A percentile compares a stretch with the other conserved stretches of the same genome.
These are phyloP conservation scores for Axinella damicornis DNA, from an alignment of 37 sponge, comb jelly and placozoan species.

Conservation along the genomic window DNA sequence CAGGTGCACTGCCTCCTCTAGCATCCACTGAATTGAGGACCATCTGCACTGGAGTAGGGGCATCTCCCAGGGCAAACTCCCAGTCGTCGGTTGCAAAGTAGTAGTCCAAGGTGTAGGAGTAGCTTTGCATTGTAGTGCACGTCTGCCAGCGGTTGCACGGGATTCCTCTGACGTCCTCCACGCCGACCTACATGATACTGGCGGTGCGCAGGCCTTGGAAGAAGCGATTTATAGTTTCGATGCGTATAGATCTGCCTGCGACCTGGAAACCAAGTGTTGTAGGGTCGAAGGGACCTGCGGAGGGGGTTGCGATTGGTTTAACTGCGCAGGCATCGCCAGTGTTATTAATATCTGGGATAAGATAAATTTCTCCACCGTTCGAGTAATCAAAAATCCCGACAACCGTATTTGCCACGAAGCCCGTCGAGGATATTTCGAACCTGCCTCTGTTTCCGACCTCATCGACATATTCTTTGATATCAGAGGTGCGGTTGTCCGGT, in stretches of 20 bases:
- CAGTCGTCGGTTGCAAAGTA: constrained; percentile 36
- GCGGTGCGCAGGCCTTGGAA: not conserved
- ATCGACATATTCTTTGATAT: constrained; percentile 47
- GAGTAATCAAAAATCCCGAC: constrained; percentile 32
- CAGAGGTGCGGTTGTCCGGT: not conserved
- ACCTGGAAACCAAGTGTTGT: constrained; percentile 9
- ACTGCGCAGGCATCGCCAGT: constrained; percentile 42
- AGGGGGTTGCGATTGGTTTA: not conserved
- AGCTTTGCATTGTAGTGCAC: not conserved
- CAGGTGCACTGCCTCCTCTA: too few species aligned
- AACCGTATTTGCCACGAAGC: not conserved
- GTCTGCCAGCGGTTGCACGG: constrained; percentile 53
- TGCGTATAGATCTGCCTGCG: constrained; percentile 29
- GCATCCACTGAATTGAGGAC: not conserved
- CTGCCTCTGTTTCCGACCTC: constrained; percentile 49
- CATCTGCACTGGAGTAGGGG: constrained; percentile 7
- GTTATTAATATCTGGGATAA: constrained; percentile 12
- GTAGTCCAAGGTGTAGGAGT: constrained; percentile 46
- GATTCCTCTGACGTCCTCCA: constrained; percentile 40
- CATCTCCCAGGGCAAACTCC: not conserved
- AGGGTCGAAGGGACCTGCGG: too few species aligned
- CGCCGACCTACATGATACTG: constrained; percentile 27
- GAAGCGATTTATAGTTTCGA: constrained; percentile 12
- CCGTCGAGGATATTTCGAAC: not conserved
- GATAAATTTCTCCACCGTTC: constrained; percentile 20